phyloP scores from a whole-genome alignment of 2,797 vertebrate genomes.

The Arnoldichthys spilopterus region DNA sequence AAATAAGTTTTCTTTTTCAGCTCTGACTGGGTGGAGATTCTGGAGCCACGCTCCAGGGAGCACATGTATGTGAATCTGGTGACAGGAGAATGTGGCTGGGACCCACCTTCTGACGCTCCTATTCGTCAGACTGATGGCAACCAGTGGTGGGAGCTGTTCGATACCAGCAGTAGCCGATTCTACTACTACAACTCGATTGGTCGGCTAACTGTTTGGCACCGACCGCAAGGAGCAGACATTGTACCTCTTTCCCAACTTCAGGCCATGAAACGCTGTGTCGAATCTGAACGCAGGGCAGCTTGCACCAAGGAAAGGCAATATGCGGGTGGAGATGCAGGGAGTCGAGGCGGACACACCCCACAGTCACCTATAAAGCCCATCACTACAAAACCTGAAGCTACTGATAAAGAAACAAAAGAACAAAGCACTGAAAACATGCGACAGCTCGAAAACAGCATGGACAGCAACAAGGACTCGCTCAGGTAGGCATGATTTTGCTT shows the following conservation, averaged over 20 bases:
- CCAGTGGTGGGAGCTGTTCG: conserved; percentile 95
- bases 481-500: conserved; percentile 73
- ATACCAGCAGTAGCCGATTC: conserved; percentile 87
- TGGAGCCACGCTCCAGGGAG: conserved; percentile 89
- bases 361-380: conserved; percentile 67
- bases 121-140: conserved; percentile 87
- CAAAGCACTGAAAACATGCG: conserved; percentile 64
- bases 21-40: conserved; percentile 92
- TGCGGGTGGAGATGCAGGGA: conserved; percentile 67
- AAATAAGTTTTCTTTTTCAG: conserved; percentile 64
- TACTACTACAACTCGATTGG: conserved; percentile 91
- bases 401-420: conserved; percentile 56
- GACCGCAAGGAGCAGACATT: conserved; percentile 87
- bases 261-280: conserved; percentile 83
- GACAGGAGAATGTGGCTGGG: conserved; percentile 90
- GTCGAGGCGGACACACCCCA: conserved; percentile 74
- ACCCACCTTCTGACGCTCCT: conserved; percentile 79
- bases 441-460: conserved; percentile 63
- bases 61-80: conserved; percentile 90
- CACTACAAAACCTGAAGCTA: conserved; percentile 58
- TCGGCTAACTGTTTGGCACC: conserved; percentile 88
- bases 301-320: conserved; percentile 63
- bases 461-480: conserved; percentile 77
- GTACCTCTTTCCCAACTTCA: conserved; percentile 91
- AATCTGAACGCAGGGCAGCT: conserved; percentile 67